Conservation (phyloP, 2,797 vertebrate genomes). For the Crenichthys baileyi region DNA sequence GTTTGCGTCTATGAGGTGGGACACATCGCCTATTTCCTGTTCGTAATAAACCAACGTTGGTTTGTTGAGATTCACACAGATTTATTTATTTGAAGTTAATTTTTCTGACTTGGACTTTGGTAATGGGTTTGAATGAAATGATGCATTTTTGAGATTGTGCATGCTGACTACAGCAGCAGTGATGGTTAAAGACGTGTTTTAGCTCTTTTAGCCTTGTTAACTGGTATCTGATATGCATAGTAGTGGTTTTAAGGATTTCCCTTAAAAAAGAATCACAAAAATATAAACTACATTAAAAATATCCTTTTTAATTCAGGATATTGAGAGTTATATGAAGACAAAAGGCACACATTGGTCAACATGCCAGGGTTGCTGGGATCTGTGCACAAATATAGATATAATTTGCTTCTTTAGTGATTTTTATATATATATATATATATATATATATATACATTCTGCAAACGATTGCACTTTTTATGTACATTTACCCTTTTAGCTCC, state of each 20-base stretch:
- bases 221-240: background rate
- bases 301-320: background rate
- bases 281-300: background rate
- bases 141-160: background rate
- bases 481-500: background rate
- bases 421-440: background rate
- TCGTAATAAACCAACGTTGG: background rate
- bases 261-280: too few relatives aligned
- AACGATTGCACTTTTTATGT: too few relatives aligned
- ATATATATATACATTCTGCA: too few relatives aligned
- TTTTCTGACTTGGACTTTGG: background rate
- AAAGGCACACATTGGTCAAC: background rate
- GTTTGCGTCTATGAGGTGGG: slow-evolving; percentile 96
- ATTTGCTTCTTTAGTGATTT: background rate
- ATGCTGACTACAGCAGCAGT: background rate
- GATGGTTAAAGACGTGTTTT: background rate
- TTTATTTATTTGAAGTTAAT: background rate
- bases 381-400: background rate
- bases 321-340: background rate
- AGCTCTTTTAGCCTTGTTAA: background rate
- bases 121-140: background rate
- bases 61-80: background rate
- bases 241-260: background rate
- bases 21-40: background rate
- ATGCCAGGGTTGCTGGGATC: background rate